Evolutionary conservation across 1,140 invertebrate species (phyloP).

Genomic region (Anadara kagoshimensis): DNA sequence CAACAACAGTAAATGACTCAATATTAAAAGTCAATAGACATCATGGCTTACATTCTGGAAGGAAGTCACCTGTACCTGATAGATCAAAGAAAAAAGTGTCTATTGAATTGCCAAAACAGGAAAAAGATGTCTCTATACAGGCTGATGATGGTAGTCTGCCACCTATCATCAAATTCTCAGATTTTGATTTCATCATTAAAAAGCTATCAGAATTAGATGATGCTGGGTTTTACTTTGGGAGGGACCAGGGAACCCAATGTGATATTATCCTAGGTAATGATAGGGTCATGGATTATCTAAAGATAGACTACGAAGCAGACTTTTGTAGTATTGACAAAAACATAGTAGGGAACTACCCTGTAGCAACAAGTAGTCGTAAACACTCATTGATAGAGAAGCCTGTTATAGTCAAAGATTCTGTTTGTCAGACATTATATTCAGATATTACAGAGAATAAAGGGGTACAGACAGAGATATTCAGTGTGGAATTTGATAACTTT

Average conservation of each 20-base stretch:
- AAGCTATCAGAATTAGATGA: conserved; percentile 23
- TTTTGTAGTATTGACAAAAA: too few species aligned
- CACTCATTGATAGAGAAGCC: background rate
- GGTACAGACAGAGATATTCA: too few species aligned
- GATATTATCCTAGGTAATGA: conserved; percentile 13
- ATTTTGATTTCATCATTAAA: conserved; percentile 34
- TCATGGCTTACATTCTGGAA: too few species aligned
- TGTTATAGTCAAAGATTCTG: background rate
- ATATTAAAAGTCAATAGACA: too few species aligned
- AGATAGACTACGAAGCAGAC: background rate
- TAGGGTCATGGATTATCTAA: background rate
- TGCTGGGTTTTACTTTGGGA: conserved; percentile 42
- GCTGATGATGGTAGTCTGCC: conserved; percentile 53
- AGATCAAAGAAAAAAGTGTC: background rate
- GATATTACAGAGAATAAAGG: too few species aligned
- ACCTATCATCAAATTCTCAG: conserved; percentile 43
- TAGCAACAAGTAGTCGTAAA: conserved; percentile 10
- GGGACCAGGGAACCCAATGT: conserved; percentile 49
- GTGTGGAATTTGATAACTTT: too few species aligned
- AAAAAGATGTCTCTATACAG: conserved; percentile 40
- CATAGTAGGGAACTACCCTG: background rate
- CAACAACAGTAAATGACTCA: too few species aligned
- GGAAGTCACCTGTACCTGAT: too few species aligned
- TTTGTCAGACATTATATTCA: too few species aligned
- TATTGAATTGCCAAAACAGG: conserved; percentile 19